Evolutionary conservation across 2,113 vertebrate species (phyloP).

Genomic region (Mesocricetus auratus): DNA sequence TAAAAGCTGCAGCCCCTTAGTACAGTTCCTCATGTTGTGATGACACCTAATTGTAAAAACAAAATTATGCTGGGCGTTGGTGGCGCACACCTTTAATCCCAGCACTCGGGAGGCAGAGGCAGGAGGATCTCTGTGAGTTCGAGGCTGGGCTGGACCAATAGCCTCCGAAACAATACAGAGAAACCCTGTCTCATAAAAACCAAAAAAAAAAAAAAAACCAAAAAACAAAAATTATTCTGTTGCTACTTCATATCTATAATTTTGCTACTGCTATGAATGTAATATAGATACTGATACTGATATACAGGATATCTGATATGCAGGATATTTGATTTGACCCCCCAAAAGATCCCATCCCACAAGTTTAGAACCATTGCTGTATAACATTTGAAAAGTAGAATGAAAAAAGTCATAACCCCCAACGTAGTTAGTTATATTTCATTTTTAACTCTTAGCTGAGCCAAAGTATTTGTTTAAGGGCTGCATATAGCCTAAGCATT

Average conservation of each 20-base stretch:
- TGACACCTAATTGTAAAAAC: no score
- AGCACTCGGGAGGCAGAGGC: no score
- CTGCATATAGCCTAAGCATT: no score
- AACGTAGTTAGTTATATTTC: neutral
- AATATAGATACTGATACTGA: no score
- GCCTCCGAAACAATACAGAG: no score
- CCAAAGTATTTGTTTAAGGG: neutral
- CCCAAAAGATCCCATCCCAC: neutral
- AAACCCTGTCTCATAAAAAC: no score
- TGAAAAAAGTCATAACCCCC: neutral
- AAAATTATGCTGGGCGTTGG: no score
- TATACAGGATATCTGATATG: neutral
- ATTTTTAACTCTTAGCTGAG: neutral
- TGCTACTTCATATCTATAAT: neutral
- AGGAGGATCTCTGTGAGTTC: no score
- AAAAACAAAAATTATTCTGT: no score
- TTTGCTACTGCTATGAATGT: neutral
- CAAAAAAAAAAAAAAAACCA: no score
- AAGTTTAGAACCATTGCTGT: neutral
- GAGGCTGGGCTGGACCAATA: no score
- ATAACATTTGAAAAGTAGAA: neutral
- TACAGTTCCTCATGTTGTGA: neutral
- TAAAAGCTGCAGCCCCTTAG: neutral
- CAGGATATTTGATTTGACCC: neutral
- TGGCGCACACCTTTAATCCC: no score